A percentile compares a stretch with the other conserved stretches of the same genome.
phyloP scores from a whole-genome alignment of 1,140 invertebrate species.

The Caerostris darwini region DNA sequence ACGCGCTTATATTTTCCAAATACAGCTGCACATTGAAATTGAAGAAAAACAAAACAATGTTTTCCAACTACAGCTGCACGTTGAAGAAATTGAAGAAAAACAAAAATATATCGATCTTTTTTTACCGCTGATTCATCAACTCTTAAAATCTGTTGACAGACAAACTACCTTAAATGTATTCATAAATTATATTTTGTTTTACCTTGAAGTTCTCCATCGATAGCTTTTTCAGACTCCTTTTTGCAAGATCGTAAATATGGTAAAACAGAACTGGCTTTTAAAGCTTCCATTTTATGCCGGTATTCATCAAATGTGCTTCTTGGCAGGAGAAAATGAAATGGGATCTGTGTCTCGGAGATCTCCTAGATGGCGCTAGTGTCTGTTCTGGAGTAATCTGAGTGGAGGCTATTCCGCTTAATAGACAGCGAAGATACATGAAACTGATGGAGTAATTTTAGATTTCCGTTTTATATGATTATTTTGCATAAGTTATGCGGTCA shows the following conservation, averaged over 20 bases:
- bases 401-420: background rate
- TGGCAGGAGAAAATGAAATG: background rate
- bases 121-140: background rate
- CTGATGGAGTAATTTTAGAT: background rate
- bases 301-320: background rate
- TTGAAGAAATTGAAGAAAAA: background rate
- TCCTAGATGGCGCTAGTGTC: constrained; percentile 36
- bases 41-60: background rate
- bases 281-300: constrained; percentile 8
- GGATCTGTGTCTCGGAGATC: background rate
- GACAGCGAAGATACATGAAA: background rate
- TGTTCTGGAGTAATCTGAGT: background rate
- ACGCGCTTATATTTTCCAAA: background rate
- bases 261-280: background rate
- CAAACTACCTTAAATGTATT: background rate
- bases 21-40: background rate
- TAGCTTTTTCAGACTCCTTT: constrained; percentile 28
- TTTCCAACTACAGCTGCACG: background rate
- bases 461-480: background rate
- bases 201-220: constrained; percentile 54
- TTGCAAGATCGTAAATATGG: constrained; percentile 54
- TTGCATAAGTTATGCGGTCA: background rate
- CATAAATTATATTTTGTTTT: background rate
- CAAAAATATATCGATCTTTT: background rate
- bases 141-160: background rate